Conservation (phyloP, 92 coral and sea anemone species). For the Parazoanthus atlanticus region DNA sequence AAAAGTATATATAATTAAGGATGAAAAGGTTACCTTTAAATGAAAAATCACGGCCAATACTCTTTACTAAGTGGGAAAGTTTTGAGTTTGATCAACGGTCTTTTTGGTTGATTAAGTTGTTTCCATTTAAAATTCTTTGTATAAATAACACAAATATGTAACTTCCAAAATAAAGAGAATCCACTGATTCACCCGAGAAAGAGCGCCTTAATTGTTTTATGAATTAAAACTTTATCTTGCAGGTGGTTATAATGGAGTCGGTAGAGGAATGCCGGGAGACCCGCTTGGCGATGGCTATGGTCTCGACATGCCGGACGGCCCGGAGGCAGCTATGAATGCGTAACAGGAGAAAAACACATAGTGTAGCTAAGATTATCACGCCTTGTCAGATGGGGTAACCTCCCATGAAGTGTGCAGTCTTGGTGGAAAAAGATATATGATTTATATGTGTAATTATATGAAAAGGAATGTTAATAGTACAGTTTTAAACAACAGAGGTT, state of each 20-base stretch:
- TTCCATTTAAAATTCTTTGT: too few species aligned
- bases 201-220: too few species aligned
- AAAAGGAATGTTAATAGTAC: slow-evolving; percentile 44
- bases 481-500: slow-evolving; percentile 38
- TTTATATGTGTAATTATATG: slow-evolving; percentile 50
- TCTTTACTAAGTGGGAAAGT: too few species aligned
- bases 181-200: too few species aligned
- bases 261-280: slow-evolving; percentile 71
- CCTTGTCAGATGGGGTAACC: slow-evolving; percentile 7
- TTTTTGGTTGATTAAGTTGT: too few species aligned
- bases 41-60: too few species aligned
- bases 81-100: too few species aligned
- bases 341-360: slow-evolving; percentile 35
- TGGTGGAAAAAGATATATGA: slow-evolving; percentile 38
- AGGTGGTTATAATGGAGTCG: slow-evolving; percentile 70
- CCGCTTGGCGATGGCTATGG: slow-evolving; percentile 65
- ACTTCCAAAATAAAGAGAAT: too few species aligned
- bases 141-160: too few species aligned
- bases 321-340: slow-evolving; percentile 43
- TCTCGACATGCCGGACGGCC: slow-evolving; percentile 36
- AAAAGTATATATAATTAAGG: too few species aligned
- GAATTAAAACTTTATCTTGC: not conserved
- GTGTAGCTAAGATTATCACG: slow-evolving; percentile 10
- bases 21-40: too few species aligned
- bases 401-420: slow-evolving; percentile 35